Evolutionary conservation across 2,888 invertebrate species (phyloP).

Genomic region (Buathra laborator): DNA sequence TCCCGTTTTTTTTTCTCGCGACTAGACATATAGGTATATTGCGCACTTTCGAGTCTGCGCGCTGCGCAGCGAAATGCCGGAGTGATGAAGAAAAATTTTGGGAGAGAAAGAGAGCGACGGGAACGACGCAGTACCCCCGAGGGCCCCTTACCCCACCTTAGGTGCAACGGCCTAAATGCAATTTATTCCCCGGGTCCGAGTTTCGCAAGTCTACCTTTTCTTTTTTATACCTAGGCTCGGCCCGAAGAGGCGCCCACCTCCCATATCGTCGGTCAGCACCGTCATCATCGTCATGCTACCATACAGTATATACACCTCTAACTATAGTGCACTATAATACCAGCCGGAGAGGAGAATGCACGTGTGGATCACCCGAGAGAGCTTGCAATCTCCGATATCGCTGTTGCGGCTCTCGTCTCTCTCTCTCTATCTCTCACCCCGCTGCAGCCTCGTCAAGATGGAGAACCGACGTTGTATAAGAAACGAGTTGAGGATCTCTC

Average conservation of each 20-base stretch:
- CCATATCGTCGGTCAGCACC: slow-evolving; percentile 44
- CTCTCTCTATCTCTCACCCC: not conserved
- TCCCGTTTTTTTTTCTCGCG: slow-evolving; percentile 62
- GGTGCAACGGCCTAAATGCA: slow-evolving; percentile 84
- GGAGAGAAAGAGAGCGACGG: slow-evolving; percentile 13
- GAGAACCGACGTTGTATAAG: slow-evolving; percentile 65
- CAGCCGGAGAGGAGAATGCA: slow-evolving; percentile 51
- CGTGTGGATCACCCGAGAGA: slow-evolving; percentile 65
- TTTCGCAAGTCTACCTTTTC: slow-evolving; percentile 65
- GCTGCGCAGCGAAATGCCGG: slow-evolving; percentile 28
- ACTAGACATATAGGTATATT: slow-evolving; percentile 75
- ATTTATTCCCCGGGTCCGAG: slow-evolving; percentile 78
- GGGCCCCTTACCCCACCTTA: slow-evolving; percentile 77
- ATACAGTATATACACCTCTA: slow-evolving; percentile 19
- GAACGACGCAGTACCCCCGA: slow-evolving; percentile 66
- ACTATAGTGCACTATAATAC: slow-evolving; percentile 28
- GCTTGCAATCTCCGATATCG: slow-evolving; percentile 73
- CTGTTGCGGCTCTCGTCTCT: slow-evolving; percentile 48
- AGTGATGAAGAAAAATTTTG: not conserved
- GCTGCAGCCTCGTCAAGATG: slow-evolving; percentile 62
- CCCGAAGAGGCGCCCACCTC: slow-evolving; percentile 1
- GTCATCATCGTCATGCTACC: slow-evolving; percentile 56
- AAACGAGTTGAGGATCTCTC: slow-evolving; percentile 58
- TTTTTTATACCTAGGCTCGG: slow-evolving; percentile 68
- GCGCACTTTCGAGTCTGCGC: slow-evolving; percentile 28